Evolutionary conservation across 1,140 invertebrate species (phyloP).

Genomic region (Branchinecta lindahli): DNA sequence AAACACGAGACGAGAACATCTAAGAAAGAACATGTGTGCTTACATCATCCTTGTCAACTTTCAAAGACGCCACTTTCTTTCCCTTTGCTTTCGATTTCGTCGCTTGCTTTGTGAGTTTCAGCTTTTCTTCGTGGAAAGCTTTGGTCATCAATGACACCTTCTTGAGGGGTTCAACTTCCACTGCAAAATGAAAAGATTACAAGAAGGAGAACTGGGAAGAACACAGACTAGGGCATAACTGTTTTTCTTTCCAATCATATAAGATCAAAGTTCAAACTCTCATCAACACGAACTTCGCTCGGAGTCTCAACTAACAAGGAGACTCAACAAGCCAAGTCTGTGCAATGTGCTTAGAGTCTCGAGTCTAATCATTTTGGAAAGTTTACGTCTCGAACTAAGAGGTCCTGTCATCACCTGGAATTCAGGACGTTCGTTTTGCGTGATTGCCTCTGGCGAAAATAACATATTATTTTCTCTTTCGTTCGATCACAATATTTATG

Average conservation of each 20-base stretch:
- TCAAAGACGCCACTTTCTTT: not conserved
- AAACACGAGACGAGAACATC: no score
- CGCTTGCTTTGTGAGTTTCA: not conserved
- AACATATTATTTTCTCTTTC: no score
- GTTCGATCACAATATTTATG: no score
- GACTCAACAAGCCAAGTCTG: not conserved
- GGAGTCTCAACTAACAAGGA: not conserved
- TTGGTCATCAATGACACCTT: not conserved
- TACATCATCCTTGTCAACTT: not conserved
- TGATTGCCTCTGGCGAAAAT: no score
- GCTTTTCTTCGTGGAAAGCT: not conserved
- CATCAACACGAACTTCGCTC: not conserved
- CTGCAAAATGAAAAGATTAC: not conserved
- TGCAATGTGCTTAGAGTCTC: not conserved
- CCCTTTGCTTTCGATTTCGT: not conserved
- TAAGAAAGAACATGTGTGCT: not conserved
- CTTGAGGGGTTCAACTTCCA: constrained; percentile 1
- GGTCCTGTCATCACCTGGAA: no score
- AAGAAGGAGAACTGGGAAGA: no score
- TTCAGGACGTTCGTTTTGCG: no score
- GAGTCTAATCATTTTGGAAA: constrained; percentile 3
- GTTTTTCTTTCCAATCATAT: not conserved
- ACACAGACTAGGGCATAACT: no score
- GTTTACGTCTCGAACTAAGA: no score
- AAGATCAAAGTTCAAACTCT: constrained; percentile 8